phyloP scores from a whole-genome alignment of 2,113 vertebrate genomes.

The Brachyistius frenatus region DNA sequence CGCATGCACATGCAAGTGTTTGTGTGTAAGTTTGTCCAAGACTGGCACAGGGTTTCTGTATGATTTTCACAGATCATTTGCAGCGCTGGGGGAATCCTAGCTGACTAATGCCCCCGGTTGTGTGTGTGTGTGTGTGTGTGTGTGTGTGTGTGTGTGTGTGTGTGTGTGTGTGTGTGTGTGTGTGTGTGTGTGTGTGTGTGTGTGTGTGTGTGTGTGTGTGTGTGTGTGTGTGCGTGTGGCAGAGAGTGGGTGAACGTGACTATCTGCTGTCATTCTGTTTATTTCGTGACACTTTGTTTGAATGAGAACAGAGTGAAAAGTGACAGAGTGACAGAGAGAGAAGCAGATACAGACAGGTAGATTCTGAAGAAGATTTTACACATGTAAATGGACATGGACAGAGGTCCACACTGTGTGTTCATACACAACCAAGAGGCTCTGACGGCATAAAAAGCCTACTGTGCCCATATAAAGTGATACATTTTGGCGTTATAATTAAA shows the following conservation, averaged over 20 bases:
- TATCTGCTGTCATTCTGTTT: slow-evolving; percentile 57
- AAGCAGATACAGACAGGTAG: slow-evolving; percentile 15
- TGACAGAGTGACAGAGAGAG: slow-evolving; percentile 48
- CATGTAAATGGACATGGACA: slow-evolving; percentile 15
- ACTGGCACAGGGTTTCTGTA: slow-evolving; percentile 40
- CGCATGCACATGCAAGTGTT: background rate
- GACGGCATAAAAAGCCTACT: background rate
- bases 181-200: slow-evolving; percentile 26
- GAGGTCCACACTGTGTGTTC: background rate
- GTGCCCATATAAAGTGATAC: background rate
- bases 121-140: slow-evolving; percentile 9
- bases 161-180: slow-evolving; percentile 12
- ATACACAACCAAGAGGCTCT: background rate
- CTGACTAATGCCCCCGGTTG: slow-evolving; percentile 25
- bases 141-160: slow-evolving; percentile 5
- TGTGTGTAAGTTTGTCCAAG: slow-evolving; percentile 21
- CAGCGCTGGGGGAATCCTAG: slow-evolving; percentile 22
- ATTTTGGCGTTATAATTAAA: no score
- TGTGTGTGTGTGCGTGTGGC: background rate
- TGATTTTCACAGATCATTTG: slow-evolving; percentile 59
- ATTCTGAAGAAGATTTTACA: slow-evolving; percentile 3
- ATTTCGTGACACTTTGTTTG: slow-evolving; percentile 24
- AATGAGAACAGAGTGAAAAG: slow-evolving; percentile 37
- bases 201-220: slow-evolving; percentile 19
- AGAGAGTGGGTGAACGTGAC: slow-evolving; percentile 23